A percentile compares a stretch with the other conserved stretches of the same genome.
Evolutionary conservation across 2,888 invertebrate species (phyloP).

Genomic region (Saturnia japonica): DNA sequence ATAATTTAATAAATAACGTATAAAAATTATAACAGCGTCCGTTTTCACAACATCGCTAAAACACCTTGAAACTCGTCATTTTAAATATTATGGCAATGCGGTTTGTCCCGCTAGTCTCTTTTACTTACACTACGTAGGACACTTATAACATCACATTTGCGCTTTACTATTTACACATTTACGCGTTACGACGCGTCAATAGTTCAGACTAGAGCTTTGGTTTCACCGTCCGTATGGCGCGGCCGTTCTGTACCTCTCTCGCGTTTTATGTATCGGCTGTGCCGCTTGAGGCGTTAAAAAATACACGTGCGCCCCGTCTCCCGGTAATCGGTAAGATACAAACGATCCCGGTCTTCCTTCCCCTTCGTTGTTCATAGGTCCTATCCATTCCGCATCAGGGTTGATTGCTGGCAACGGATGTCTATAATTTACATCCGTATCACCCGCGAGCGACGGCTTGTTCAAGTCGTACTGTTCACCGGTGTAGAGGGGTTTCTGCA

Average conservation of each 20-base stretch:
- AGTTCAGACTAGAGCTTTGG: constrained; percentile 79
- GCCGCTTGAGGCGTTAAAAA: constrained; percentile 87
- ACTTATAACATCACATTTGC: constrained; percentile 81
- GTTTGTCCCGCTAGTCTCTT: constrained; percentile 70
- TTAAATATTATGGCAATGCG: constrained; percentile 79
- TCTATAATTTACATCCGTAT: constrained; percentile 82
- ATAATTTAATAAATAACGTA: constrained; percentile 78
- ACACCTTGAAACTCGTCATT: constrained; percentile 46
- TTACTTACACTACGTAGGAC: constrained; percentile 78
- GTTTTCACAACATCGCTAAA: constrained; percentile 56
- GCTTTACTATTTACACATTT: constrained; percentile 76
- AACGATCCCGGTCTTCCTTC: constrained; percentile 82
- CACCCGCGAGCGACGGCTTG: constrained; percentile 65
- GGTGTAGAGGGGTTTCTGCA: constrained; percentile 61
- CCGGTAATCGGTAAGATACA: constrained; percentile 88
- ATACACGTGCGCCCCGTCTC: constrained; percentile 89
- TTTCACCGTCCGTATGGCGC: constrained; percentile 71
- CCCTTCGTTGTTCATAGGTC: constrained; percentile 72
- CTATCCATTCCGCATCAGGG: constrained; percentile 83
- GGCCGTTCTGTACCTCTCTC: constrained; percentile 65
- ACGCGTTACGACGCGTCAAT: constrained; percentile 52
- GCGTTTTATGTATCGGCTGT: constrained; percentile 39
- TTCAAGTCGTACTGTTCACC: constrained; percentile 73
- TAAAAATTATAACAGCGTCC: constrained; percentile 60
- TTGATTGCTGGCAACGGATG: constrained; percentile 80